These are phyloP conservation scores for Promerops cafer DNA, from an alignment of 2,113 vertebrate species.

Conservation along the genomic window DNA sequence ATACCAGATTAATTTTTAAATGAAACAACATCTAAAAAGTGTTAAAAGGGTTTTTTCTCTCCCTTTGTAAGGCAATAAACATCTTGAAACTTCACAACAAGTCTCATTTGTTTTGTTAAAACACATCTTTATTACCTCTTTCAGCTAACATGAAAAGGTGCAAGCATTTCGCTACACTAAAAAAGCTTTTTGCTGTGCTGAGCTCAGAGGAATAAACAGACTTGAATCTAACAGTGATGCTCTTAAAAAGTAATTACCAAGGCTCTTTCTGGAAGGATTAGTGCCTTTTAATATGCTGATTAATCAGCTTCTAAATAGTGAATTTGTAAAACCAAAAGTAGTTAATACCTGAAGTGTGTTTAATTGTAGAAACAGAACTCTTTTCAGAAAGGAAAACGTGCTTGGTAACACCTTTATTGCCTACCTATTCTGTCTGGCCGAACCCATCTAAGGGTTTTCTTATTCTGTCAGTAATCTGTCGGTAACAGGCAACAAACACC, in stretches of 20 bases:
- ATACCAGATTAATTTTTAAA: neutral
- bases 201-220: constrained; percentile 6
- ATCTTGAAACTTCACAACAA: constrained; percentile 33
- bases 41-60: neutral
- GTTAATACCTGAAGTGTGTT: neutral
- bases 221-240: neutral
- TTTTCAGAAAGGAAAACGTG: neutral
- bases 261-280: constrained; percentile 24
- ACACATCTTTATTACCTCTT: constrained; percentile 39
- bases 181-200: neutral
- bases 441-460: neutral
- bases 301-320: neutral
- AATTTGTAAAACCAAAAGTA: neutral
- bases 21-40: neutral
- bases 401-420: neutral
- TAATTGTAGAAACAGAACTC: neutral
- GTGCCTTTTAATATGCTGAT: constrained; percentile 21
- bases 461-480: neutral
- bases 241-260: constrained; percentile 23
- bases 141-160: neutral
- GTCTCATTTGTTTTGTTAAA: constrained; percentile 1
- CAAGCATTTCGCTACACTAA: neutral
- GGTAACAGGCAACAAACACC: neutral
- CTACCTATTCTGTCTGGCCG: too few species aligned
- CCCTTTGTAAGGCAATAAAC: constrained; percentile 2